Evolutionary conservation across 2,797 vertebrate genomes (phyloP).

Genomic region (Catostomus latipinnis): DNA sequence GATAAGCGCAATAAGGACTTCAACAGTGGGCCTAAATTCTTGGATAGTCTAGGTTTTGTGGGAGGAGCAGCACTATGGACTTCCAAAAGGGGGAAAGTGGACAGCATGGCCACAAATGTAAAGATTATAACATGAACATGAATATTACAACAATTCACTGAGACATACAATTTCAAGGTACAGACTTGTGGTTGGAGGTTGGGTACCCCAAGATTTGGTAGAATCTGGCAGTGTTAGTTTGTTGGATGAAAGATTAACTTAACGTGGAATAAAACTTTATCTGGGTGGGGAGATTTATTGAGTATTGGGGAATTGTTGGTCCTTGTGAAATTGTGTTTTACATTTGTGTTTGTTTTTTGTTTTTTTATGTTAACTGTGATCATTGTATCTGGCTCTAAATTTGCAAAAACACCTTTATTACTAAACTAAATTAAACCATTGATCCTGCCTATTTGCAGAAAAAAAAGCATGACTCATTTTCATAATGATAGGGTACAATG

Average conservation of each 20-base stretch:
- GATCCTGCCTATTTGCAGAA: background rate
- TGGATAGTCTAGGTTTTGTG: slow-evolving; percentile 9
- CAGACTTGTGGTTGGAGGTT: slow-evolving; percentile 8
- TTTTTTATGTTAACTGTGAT: slow-evolving; percentile 29
- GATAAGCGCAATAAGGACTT: slow-evolving; percentile 57
- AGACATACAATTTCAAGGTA: background rate
- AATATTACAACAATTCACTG: slow-evolving; percentile 15
- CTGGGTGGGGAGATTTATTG: background rate
- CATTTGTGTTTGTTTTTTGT: background rate
- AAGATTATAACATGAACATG: background rate
- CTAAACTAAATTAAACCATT: slow-evolving; percentile 49
- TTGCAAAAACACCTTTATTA: slow-evolving; percentile 26
- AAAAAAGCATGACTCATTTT: background rate
- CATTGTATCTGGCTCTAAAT: slow-evolving; percentile 23
- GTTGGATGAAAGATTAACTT: slow-evolving; percentile 7
- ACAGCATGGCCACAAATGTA: background rate
- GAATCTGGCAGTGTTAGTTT: background rate
- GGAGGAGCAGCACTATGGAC: slow-evolving; percentile 18
- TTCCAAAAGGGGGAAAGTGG: background rate
- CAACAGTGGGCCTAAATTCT: slow-evolving; percentile 2
- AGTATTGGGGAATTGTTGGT: background rate
- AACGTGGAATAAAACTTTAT: background rate
- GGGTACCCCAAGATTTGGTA: background rate
- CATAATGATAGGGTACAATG: too few relatives aligned
- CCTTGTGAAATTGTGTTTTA: slow-evolving; percentile 12